Percentiles rank a stretch among this genome's conserved stretches.
These are phyloP conservation scores for Malthinus seriepunctatus DNA, from an alignment of 2,888 invertebrate species.

Conservation along the genomic window DNA sequence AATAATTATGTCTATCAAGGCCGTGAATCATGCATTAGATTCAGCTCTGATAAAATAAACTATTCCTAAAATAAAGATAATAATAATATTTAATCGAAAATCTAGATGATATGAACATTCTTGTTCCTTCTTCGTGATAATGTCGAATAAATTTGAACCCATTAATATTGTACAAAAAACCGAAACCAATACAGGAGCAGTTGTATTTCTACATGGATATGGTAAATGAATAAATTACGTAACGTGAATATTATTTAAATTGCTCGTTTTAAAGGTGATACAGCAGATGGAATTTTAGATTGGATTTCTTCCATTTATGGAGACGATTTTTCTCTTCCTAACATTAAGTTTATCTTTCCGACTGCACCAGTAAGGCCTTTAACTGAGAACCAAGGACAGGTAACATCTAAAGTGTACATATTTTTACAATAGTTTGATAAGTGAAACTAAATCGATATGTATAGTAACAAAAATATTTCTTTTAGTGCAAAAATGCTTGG, in stretches of 20 bases:
- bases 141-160: too few species aligned
- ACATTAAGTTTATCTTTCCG: constrained; percentile 76
- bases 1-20: too few species aligned
- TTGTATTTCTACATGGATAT: constrained; percentile 72
- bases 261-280: constrained; percentile 58
- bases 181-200: constrained; percentile 61
- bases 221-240: constrained; percentile 51
- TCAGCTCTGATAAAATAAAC: too few species aligned
- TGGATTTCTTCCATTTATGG: constrained; percentile 64
- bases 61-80: too few species aligned
- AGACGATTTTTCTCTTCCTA: constrained; percentile 65
- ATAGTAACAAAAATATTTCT: constrained; percentile 18
- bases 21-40: constrained; percentile 24
- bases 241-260: not conserved
- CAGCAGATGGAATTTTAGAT: constrained; percentile 61
- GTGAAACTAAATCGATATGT: too few species aligned
- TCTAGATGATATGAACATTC: too few species aligned
- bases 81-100: too few species aligned
- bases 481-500: constrained; percentile 70
- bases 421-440: too few species aligned
- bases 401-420: constrained; percentile 45
- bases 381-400: constrained; percentile 63
- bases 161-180: constrained; percentile 41
- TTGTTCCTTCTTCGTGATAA: too few species aligned
- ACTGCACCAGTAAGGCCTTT: constrained; percentile 78